These are phyloP conservation scores for Rhinophrynus dorsalis DNA, from an alignment of 2,797 vertebrate species.

Conservation along the genomic window DNA sequence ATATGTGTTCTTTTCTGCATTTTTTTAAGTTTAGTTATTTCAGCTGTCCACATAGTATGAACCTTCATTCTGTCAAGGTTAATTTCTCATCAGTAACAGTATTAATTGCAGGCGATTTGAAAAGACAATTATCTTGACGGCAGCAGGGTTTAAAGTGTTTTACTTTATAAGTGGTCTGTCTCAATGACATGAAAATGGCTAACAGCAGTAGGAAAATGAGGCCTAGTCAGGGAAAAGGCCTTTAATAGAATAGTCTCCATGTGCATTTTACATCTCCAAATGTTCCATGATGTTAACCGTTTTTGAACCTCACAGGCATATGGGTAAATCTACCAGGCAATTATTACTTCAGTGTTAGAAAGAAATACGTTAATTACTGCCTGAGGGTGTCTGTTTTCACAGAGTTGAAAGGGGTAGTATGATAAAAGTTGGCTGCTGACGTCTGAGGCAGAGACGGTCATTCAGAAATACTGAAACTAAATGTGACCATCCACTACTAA, in stretches of 20 bases:
- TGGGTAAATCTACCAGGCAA: slow-evolving; percentile 5
- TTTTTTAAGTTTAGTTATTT: slow-evolving; percentile 4
- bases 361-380: slow-evolving; percentile 10
- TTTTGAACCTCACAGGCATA: slow-evolving; percentile 2
- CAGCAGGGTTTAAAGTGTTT: slow-evolving; percentile 27
- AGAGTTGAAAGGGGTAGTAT: slow-evolving; percentile 14
- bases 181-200: slow-evolving; percentile 31
- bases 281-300: slow-evolving; percentile 1
- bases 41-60: slow-evolving; percentile 17
- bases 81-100: not conserved
- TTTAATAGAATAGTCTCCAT: not conserved
- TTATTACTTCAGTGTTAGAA: slow-evolving; percentile 23
- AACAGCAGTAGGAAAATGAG: slow-evolving; percentile 5
- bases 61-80: slow-evolving; percentile 18
- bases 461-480: not conserved
- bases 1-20: not conserved
- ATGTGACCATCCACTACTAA: too few species aligned
- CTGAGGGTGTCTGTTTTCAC: not conserved
- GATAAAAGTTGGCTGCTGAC: slow-evolving; percentile 2
- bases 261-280: not conserved
- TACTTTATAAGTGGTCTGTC: slow-evolving; percentile 27
- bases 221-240: not conserved
- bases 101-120: slow-evolving; percentile 31
- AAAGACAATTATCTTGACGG: slow-evolving; percentile 30
- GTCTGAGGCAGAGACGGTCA: not conserved